Base-by-base conservation (phyloP, 2,113 vertebrate species). In the Rhinoptilus africanus region DNA sequence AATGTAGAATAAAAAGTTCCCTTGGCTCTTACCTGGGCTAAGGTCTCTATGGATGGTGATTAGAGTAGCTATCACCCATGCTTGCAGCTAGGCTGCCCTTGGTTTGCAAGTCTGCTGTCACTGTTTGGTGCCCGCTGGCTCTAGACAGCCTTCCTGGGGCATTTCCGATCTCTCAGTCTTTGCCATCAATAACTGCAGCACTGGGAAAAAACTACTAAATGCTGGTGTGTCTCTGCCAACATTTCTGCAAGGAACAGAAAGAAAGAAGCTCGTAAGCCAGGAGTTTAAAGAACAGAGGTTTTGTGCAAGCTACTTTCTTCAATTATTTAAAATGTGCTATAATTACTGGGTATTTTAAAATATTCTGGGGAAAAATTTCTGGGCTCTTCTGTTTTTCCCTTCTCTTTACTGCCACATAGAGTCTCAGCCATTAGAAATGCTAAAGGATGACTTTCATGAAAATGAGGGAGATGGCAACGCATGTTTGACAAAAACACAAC, bases 331-430 rank as follows among this genome's bases (percentile, higher is more conserved):
- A 77, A 83, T 47, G 34, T 88, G 12, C 56, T 77, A 8, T 77
- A 93, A 93, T 80, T 86, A 72, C 57, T 60, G 27, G 21, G 18
- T 37, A 85, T 64, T 94, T 84, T 26, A 93, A 92, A 90, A 56
- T 90, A 83, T 94, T 56, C 50, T 41, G 11, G 27, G 69, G 39
- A 93, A 53, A 83, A 56, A 84, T 72, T 81, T 78, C 86, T 78
- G 66, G 21, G 19, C 30, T 20, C 3, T 35, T 94, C 63, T 77
- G 41, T 14, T 78, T 72, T 93, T 53, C 14, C 21, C 14, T 85
- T 83, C 30, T 57, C n/a, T 86, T 94, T 86, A 53, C 32, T 62
- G 59, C 45, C 35, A 69, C 54, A 20, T 19, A 75, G 48, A 67
- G 28, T 69, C 51, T 73, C 32, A 71, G 64, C 26, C n/a, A 67